These are phyloP conservation scores for Amia ocellicauda DNA, from an alignment of 2,113 vertebrate genomes.

Conservation along the genomic window DNA sequence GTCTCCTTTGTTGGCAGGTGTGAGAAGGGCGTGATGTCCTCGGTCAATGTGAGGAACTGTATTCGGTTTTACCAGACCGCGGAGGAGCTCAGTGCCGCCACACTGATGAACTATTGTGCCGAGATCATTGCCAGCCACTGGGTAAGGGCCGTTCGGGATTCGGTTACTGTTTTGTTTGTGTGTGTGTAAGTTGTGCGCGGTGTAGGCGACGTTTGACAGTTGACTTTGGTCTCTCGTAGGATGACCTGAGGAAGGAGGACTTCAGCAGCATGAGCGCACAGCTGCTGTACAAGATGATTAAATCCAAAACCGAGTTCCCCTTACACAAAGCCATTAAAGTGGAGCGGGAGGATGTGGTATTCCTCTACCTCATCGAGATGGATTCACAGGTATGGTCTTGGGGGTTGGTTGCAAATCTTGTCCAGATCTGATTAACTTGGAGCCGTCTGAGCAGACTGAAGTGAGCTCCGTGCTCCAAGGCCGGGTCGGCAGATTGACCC, in stretches of 20 bases:
- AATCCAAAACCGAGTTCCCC: conserved; percentile 94
- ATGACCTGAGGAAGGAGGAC: conserved; percentile 92
- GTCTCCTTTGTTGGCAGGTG: conserved; percentile 65
- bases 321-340: conserved; percentile 97
- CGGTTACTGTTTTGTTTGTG: not conserved
- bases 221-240: conserved; percentile 55
- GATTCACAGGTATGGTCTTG: conserved; percentile 83
- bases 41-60: conserved; percentile 96
- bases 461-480: too few species aligned
- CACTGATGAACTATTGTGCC: conserved; percentile 93
- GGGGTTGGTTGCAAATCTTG: too few species aligned
- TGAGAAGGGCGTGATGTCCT: conserved; percentile 96
- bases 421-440: too few species aligned
- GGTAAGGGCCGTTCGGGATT: conserved; percentile 74
- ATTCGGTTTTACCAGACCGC: conserved; percentile 98
- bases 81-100: conserved; percentile 85
- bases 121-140: conserved; percentile 98
- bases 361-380: conserved; percentile 96
- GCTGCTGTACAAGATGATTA: conserved; percentile 96
- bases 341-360: conserved; percentile 95
- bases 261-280: conserved; percentile 97
- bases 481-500: too few species aligned
- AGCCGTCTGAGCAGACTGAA: too few species aligned
- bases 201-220: too few species aligned
- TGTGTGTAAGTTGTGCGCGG: not conserved